Conservation (phyloP, 2,888 invertebrate genomes). For the Lypha dubia region DNA sequence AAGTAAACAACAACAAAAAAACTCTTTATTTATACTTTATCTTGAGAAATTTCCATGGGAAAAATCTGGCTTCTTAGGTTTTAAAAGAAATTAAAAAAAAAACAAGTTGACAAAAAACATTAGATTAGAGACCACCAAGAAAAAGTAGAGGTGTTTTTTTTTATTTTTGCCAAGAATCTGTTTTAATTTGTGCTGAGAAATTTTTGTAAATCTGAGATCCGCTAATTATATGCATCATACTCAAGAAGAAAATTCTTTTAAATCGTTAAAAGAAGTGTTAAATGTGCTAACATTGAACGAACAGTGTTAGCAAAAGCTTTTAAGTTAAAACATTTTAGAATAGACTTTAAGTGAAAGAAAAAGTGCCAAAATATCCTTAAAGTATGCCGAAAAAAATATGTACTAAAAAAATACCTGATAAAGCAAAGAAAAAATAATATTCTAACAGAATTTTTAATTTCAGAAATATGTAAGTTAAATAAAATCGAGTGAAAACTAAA, state of each 20-base stretch:
- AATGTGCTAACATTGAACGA: neutral
- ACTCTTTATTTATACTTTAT: conserved; percentile 49
- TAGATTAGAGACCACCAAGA: conserved; percentile 54
- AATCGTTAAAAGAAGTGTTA: neutral
- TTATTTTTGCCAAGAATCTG: conserved; percentile 37
- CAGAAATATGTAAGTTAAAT: no score
- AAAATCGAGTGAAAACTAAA: no score
- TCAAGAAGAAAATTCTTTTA: neutral
- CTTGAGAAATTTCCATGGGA: conserved; percentile 70
- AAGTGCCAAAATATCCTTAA: no score
- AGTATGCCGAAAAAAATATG: no score
- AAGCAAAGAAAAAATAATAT: no score
- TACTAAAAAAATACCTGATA: no score
- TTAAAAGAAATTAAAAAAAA: conserved; percentile 38
- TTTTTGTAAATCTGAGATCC: conserved; percentile 6
- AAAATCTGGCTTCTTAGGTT: conserved; percentile 51
- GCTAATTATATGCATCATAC: conserved; percentile 20
- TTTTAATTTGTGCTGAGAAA: conserved; percentile 51
- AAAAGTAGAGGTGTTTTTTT: conserved; percentile 11
- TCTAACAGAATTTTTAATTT: no score
- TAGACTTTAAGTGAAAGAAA: no score
- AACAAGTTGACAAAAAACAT: conserved; percentile 9
- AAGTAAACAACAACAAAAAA: conserved; percentile 16
- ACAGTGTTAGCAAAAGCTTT: neutral
- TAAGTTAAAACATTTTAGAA: no score